Conservation (phyloP, 2,888 invertebrate genomes). For the Euproctis similis region DNA sequence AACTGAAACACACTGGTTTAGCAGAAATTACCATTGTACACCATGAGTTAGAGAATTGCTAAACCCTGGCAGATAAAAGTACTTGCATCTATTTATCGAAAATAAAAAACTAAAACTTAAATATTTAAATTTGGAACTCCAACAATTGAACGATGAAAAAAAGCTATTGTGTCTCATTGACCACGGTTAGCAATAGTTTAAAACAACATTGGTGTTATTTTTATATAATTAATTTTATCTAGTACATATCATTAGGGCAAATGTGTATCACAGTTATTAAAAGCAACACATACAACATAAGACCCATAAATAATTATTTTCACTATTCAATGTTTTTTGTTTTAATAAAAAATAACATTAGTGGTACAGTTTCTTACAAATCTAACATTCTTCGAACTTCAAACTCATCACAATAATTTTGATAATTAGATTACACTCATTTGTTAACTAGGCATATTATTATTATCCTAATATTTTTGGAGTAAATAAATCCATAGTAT, state of each 20-base stretch:
- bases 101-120: no score
- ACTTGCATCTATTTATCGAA: no score
- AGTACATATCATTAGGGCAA: slow-evolving; percentile 3
- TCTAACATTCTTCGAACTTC: slow-evolving; percentile 20
- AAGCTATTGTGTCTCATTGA: no score
- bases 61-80: no score
- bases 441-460: slow-evolving; percentile 27
- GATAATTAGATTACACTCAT: slow-evolving; percentile 30
- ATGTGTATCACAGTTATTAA: slow-evolving; percentile 9
- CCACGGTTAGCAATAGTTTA: no score
- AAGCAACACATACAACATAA: slow-evolving; percentile 9
- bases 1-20: no score
- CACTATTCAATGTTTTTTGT: slow-evolving; percentile 23
- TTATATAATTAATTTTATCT: slow-evolving; percentile 5
- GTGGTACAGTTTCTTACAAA: slow-evolving; percentile 55
- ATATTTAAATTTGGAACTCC: no score
- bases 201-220: slow-evolving; percentile 5
- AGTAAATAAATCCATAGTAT: slow-evolving; percentile 56
- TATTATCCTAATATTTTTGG: slow-evolving; percentile 48
- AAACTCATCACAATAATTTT: slow-evolving; percentile 25
- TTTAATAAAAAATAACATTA: slow-evolving; percentile 42
- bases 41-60: no score
- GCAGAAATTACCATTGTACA: no score
- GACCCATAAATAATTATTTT: slow-evolving; percentile 11
- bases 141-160: no score